These are phyloP conservation scores for Aphelinus atriplicis DNA, from an alignment of 1,140 invertebrate species.

Conservation along the genomic window DNA sequence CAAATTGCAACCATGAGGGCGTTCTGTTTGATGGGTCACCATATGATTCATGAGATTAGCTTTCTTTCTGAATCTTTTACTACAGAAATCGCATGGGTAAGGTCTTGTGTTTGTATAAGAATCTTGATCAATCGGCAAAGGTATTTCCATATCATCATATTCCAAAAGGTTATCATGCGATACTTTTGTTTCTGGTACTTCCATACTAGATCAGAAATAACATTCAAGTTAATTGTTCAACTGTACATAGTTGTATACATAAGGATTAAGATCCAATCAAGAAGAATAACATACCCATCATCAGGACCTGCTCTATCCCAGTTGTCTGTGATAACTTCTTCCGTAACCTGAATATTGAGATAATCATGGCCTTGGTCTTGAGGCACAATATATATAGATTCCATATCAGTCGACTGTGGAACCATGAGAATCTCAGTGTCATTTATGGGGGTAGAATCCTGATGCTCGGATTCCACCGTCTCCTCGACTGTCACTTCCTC, in stretches of 20 bases:
- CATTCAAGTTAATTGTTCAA: constrained; percentile 5
- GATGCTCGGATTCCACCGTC: constrained; percentile 56
- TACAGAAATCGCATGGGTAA: constrained; percentile 87
- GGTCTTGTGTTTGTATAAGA: constrained; percentile 82
- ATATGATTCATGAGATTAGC: constrained; percentile 85
- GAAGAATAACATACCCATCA: constrained; percentile 69
- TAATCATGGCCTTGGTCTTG: constrained; percentile 66
- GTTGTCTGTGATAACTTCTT: constrained; percentile 81
- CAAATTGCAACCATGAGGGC: constrained; percentile 80
- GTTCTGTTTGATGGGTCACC: constrained; percentile 82
- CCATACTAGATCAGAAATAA: constrained; percentile 63
- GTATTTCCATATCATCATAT: constrained; percentile 78
- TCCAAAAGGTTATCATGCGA: constrained; percentile 67
- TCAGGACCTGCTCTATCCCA: constrained; percentile 78
- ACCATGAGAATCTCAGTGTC: constrained; percentile 59
- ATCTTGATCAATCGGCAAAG: constrained; percentile 81
- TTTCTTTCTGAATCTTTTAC: constrained; percentile 82
- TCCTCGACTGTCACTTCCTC: constrained; percentile 67
- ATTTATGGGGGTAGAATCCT: constrained; percentile 33
- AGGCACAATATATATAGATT: constrained; percentile 62
- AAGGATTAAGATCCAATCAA: constrained; percentile 19
- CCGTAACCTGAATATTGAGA: constrained; percentile 74
- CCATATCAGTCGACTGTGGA: constrained; percentile 61
- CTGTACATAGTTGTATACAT: not conserved
- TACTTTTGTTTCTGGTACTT: constrained; percentile 70